Evolutionary conservation across 1,140 invertebrate genomes (phyloP).

Genomic region (Thaumetopoea pityocampa): DNA sequence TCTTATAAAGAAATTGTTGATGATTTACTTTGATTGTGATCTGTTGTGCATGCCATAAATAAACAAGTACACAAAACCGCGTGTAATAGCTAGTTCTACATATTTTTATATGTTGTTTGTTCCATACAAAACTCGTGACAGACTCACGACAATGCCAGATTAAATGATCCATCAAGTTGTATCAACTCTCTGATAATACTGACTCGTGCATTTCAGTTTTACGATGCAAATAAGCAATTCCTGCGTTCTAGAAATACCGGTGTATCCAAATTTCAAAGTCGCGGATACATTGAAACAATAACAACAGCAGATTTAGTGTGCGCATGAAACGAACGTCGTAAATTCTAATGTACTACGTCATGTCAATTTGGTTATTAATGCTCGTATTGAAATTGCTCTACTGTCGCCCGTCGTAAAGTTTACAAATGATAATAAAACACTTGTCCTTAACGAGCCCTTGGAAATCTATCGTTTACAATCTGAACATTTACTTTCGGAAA

Average conservation of each 20-base stretch:
- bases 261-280: neutral
- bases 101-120: no score
- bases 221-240: neutral
- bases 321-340: slow-evolving; percentile 25
- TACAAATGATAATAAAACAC: slow-evolving; percentile 30
- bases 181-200: no score
- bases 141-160: no score
- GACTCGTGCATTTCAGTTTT: no score
- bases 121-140: no score
- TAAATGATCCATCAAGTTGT: no score
- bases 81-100: no score
- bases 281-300: neutral
- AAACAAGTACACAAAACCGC: no score
- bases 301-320: neutral
- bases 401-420: slow-evolving; percentile 33
- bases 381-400: slow-evolving; percentile 28
- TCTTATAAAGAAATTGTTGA: no score
- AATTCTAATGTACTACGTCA: slow-evolving; percentile 37
- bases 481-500: neutral
- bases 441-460: slow-evolving; percentile 13
- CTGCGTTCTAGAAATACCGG: no score
- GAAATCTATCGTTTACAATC: slow-evolving; percentile 3
- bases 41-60: no score
- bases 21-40: no score
- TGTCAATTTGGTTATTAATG: slow-evolving; percentile 21